These are phyloP conservation scores for Brachymystax lenok DNA, from an alignment of 2,797 vertebrate genomes.

Conservation along the genomic window DNA sequence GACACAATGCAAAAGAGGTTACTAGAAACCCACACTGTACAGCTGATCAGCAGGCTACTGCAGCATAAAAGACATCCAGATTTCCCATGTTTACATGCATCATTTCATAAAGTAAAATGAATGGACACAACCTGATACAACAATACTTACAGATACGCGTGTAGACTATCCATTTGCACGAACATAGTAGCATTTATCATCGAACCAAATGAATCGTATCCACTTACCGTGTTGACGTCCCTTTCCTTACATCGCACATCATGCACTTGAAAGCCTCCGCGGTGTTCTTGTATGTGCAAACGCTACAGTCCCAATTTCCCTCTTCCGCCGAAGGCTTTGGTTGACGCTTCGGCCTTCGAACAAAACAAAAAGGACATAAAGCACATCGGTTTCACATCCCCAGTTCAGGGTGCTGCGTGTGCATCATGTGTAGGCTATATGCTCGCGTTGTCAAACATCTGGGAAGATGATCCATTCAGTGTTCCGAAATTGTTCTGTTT, in stretches of 20 bases:
- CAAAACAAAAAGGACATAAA: conserved; percentile 26
- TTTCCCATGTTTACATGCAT: neutral
- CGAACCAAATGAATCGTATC: neutral
- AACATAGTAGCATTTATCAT: neutral
- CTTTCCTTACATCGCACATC: conserved; percentile 99
- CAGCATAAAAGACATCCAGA: neutral
- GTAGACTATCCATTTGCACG: neutral
- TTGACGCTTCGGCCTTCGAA: conserved; percentile 96
- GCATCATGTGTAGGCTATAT: conserved; percentile 15
- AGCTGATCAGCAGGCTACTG: neutral
- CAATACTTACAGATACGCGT: neutral
- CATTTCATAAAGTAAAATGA: neutral
- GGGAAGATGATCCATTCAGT: conserved; percentile 54
- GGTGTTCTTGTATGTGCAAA: conserved; percentile 98
- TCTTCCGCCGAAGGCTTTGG: conserved; percentile 96
- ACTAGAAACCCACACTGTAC: neutral
- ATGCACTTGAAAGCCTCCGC: conserved; percentile 99
- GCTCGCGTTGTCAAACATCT: conserved; percentile 66
- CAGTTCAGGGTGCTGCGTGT: conserved; percentile 19
- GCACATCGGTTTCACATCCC: conserved; percentile 44
- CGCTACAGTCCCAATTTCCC: conserved; percentile 99
- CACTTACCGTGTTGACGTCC: conserved; percentile 98
- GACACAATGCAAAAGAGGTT: neutral
- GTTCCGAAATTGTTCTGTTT: conserved; percentile 62
- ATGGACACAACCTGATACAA: neutral